Conservation (phyloP, 2,113 vertebrate species). For the Saccopteryx bilineata region DNA sequence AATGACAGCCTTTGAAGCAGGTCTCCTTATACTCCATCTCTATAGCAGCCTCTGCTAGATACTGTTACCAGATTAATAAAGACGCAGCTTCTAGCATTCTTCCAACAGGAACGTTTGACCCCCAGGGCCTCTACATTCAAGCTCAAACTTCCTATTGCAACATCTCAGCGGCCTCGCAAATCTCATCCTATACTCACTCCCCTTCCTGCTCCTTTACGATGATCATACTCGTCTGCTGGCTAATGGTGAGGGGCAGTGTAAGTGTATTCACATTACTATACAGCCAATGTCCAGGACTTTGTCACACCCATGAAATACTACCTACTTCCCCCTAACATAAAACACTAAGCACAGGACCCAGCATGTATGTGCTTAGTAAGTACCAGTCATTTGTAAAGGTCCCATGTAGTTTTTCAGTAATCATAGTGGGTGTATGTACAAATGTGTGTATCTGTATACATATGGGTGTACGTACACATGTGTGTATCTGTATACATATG, state of each 20-base stretch:
- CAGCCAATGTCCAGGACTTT: neutral
- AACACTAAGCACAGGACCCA: neutral
- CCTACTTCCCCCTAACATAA: neutral
- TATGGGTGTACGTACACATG: neutral
- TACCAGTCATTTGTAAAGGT: neutral
- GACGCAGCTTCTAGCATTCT: neutral
- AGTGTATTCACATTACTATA: neutral
- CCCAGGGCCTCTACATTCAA: neutral
- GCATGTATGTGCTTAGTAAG: neutral
- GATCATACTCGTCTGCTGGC: no score
- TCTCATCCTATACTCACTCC: neutral
- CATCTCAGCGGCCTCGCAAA: neutral
- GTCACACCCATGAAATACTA: no score
- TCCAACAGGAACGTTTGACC: neutral
- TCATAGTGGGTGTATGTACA: no score
- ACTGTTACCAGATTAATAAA: neutral
- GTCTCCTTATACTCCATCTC: neutral
- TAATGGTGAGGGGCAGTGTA: neutral
- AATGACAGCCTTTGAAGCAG: neutral
- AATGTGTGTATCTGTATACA: neutral
- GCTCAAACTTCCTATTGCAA: neutral
- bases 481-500: no score
- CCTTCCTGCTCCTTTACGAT: neutral
- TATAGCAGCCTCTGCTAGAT: neutral
- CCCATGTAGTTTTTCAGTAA: neutral